Conservation (phyloP, 2,888 invertebrate species). For the Lithosia quadra region DNA sequence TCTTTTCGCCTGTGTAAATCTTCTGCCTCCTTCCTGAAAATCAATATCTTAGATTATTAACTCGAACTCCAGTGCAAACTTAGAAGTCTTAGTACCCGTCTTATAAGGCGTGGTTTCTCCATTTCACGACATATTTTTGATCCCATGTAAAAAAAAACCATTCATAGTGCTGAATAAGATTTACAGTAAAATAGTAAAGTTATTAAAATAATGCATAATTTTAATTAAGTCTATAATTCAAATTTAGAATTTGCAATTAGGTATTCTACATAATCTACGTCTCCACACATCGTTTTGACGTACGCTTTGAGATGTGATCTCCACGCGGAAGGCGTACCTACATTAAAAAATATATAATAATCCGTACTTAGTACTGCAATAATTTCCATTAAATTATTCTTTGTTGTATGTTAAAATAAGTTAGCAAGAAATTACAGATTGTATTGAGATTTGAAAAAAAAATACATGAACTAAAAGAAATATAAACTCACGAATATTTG, state of each 20-base stretch:
- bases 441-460: not conserved
- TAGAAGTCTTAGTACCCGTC: no score
- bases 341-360: not conserved
- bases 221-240: not conserved
- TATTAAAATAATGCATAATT: not conserved
- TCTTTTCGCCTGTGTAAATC: constrained; percentile 75
- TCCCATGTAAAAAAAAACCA: no score
- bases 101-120: no score
- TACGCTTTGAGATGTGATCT: not conserved
- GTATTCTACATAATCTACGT: no score
- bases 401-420: no score
- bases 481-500: constrained; percentile 81
- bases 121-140: no score
- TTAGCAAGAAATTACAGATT: no score
- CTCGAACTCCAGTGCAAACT: no score
- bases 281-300: no score
- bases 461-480: not conserved
- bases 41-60: not conserved
- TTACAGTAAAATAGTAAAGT: not conserved
- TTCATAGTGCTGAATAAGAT: no score
- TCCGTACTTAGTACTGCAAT: no score
- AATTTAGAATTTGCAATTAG: constrained; percentile 2
- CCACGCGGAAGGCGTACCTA: not conserved
- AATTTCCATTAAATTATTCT: no score
- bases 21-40: constrained; percentile 81